Conservation (phyloP, 2,113 vertebrate species). For the Cinclus cinclus region DNA sequence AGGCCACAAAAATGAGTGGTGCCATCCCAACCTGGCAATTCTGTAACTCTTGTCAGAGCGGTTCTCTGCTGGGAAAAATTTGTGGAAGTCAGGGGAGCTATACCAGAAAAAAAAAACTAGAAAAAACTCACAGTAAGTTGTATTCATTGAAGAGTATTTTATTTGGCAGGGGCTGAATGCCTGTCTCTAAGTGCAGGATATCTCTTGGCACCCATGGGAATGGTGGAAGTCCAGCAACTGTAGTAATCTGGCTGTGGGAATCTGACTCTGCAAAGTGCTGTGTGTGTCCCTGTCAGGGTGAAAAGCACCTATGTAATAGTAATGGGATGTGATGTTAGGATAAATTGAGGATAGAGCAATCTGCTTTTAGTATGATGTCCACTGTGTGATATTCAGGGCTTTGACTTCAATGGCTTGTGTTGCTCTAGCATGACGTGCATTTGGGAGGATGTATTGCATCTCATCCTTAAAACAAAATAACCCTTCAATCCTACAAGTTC, state of each 20-base stretch:
- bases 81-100: neutral
- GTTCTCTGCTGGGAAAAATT: neutral
- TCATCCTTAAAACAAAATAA: neutral
- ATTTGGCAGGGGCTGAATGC: neutral
- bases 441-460: neutral
- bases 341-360: neutral
- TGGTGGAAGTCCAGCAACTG: neutral
- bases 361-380: neutral
- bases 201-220: neutral
- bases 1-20: neutral
- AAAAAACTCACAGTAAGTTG: neutral
- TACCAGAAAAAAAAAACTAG: neutral
- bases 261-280: neutral
- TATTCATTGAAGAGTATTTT: neutral
- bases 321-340: neutral
- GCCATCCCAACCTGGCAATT: neutral
- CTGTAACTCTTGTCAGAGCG: neutral
- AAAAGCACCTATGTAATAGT: neutral
- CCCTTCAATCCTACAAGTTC: neutral
- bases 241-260: neutral
- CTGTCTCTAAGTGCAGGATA: neutral
- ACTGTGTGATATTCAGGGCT: neutral
- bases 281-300: neutral
- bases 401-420: neutral
- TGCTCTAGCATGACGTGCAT: accelerated